phyloP scores from a whole-genome alignment of 1,140 invertebrate species.

The Panulirus ornatus region DNA sequence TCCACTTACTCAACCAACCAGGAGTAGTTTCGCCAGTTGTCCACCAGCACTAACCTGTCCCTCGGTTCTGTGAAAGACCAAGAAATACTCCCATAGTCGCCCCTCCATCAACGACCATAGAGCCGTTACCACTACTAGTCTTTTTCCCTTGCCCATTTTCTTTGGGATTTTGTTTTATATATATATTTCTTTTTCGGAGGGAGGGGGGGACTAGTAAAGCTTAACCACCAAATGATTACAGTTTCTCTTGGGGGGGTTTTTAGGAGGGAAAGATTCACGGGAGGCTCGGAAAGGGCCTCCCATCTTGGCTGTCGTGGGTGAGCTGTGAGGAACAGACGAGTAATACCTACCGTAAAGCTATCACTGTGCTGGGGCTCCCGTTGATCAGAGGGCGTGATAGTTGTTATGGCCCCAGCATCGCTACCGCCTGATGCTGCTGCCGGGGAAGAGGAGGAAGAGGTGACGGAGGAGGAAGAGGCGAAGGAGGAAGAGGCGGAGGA shows the following conservation, averaged over 20 bases:
- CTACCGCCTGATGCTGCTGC: conserved; percentile 2
- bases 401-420: conserved; percentile 54
- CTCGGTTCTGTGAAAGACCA: too few relatives aligned
- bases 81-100: too few relatives aligned
- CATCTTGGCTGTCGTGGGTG: conserved; percentile 64
- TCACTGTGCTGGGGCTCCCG: conserved; percentile 48
- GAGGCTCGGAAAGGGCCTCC: conserved; percentile 41
- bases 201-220: conserved; percentile 35
- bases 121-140: too few relatives aligned
- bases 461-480: not conserved
- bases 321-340: conserved; percentile 68
- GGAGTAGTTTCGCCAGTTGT: too few relatives aligned
- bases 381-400: conserved; percentile 66
- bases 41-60: not conserved
- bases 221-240: conserved; percentile 68
- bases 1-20: too few relatives aligned
- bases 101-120: too few relatives aligned
- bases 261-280: conserved; percentile 68
- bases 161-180: conserved; percentile 38
- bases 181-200: not conserved
- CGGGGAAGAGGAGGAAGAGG: not conserved
- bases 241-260: conserved; percentile 59
- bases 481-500: not conserved
- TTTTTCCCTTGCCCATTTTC: not conserved
- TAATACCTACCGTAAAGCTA: conserved; percentile 68